These are phyloP conservation scores for Setipinna tenuifilis DNA, from an alignment of 2,797 vertebrate genomes.

Conservation along the genomic window DNA sequence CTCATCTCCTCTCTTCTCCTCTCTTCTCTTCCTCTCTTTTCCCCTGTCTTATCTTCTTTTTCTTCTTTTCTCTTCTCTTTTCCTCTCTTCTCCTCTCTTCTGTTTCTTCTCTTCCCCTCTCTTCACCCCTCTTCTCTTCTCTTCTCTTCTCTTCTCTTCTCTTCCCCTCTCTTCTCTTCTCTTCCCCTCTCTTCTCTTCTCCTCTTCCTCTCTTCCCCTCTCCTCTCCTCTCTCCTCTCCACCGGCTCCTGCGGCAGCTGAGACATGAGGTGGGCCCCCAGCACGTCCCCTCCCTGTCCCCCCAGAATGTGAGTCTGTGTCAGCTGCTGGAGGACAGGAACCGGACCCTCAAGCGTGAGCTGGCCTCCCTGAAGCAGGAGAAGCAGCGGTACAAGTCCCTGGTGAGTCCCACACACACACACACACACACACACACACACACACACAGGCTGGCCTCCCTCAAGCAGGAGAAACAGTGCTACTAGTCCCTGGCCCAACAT, in stretches of 20 bases:
- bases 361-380: constrained; percentile 67
- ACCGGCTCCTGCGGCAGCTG: constrained; percentile 60
- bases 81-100: too few species aligned
- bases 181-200: background rate
- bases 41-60: too few species aligned
- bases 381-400: constrained; percentile 62
- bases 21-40: too few species aligned
- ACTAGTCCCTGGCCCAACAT: too few species aligned
- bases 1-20: too few species aligned
- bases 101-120: too few species aligned
- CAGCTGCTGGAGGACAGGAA: constrained; percentile 69
- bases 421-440: too few species aligned
- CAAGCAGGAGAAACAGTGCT: too few species aligned
- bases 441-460: too few species aligned
- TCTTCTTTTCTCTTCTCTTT: too few species aligned
- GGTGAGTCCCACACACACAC: constrained; percentile 69
- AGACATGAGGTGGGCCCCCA: constrained; percentile 70
- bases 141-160: background rate
- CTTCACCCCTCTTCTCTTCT: background rate
- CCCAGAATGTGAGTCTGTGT: constrained; percentile 59
- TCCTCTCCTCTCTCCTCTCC: constrained; percentile 7
- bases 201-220: background rate
- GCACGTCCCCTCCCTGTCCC: constrained; percentile 58
- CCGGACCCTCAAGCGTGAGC: constrained; percentile 66
- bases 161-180: background rate